Evolutionary conservation across 2,888 invertebrate species (phyloP), one percentile per base, ranked within the genome.

Genomic region (Cryptocephalus moraei): DNA sequence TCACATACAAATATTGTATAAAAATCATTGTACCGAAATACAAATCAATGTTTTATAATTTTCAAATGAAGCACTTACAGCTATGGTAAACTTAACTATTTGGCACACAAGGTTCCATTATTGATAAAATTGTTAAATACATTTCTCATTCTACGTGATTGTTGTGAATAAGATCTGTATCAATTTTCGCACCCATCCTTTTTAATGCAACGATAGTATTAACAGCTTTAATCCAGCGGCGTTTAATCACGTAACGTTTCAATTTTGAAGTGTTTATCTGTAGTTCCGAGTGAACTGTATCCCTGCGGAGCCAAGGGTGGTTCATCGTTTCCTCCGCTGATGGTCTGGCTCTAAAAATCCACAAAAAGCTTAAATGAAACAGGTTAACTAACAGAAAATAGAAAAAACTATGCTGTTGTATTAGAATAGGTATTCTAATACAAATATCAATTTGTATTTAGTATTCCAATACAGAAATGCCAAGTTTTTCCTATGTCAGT

Each of bases 221-320:
- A 33, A 91, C 88, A 0, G 88, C 91, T 71, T 91, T 91, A 58
- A 87, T 82, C 92, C 92, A 93, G 41, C 91, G 79, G 65, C 89
- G 83, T 72, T 90, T 86, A 71, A 90, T 91, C 51, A 92, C 91
- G 68, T 91, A 92, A 52, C 89, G 76, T 69, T 88, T 89, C 56
- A 92, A 73, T 66, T 89, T 86, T 32, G 81, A 80, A 68, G 86
- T 92, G 60, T 82, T 84, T 52, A 88, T 77, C 52, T 78, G 79
- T 44, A 86, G 76, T 56, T 82, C 82, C 14, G 80, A 80, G 66
- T 80, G 81, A 8, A 66, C 54, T 41, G 80, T 73, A 1, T 80
- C 76, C 53, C 77, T 76, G 52, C 75, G 74, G 56, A 93, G 74
- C 92, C 92, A 93, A 8, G 80, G 81, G 68, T 92, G 91, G 12